These are phyloP conservation scores for Etheostoma spectabile DNA, from an alignment of 2,113 vertebrate genomes.

Conservation along the genomic window DNA sequence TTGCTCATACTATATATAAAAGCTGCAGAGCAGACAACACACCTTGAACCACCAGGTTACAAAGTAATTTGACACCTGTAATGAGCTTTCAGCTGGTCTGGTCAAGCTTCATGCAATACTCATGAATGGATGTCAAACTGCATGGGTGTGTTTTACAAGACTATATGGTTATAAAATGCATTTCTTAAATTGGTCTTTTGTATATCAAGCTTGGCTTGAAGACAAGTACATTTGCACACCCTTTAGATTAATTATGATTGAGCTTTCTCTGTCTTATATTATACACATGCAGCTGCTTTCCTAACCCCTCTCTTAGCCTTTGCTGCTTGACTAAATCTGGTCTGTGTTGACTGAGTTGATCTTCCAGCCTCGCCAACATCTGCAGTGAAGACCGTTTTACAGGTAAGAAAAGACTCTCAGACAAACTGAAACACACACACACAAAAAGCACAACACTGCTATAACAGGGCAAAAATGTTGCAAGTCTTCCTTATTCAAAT, in stretches of 20 bases:
- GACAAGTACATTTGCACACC: background rate
- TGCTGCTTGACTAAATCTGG: background rate
- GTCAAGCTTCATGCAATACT: constrained; percentile 55
- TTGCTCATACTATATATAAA: constrained; percentile 22
- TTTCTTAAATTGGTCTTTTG: background rate
- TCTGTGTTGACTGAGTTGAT: background rate
- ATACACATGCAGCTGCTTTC: background rate
- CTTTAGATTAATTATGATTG: background rate
- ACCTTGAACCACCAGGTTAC: constrained; percentile 35
- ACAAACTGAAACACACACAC: background rate
- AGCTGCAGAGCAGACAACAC: constrained; percentile 19
- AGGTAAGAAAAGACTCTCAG: constrained; percentile 24
- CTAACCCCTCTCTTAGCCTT: background rate
- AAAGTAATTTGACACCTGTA: constrained; percentile 65
- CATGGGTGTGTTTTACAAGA: background rate
- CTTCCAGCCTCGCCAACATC: constrained; percentile 26
- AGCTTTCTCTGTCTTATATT: background rate
- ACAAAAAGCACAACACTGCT: background rate
- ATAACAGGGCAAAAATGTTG: background rate
- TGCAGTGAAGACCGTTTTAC: constrained; percentile 35
- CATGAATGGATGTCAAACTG: constrained; percentile 42
- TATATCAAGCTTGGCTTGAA: background rate
- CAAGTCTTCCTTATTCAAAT: background rate
- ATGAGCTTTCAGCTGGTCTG: constrained; percentile 49
- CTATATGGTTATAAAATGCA: background rate